phyloP scores from a whole-genome alignment of 2,888 invertebrate genomes.

The Adelphocoris suturalis region DNA sequence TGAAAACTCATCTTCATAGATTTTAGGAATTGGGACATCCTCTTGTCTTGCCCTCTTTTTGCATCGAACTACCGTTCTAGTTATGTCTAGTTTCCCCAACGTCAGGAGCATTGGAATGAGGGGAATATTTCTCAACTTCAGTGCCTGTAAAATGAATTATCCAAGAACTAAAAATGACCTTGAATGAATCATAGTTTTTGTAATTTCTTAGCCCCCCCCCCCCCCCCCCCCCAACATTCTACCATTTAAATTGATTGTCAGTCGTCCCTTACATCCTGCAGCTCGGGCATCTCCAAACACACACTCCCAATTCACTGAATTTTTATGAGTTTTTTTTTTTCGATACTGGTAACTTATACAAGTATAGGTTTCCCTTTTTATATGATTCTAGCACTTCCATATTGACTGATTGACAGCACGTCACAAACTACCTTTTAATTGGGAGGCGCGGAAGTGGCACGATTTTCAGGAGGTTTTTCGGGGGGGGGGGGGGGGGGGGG shows the following conservation, averaged over 20 bases:
- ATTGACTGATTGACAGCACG: conserved; percentile 31
- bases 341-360: background rate
- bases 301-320: background rate
- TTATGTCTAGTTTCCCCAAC: conserved; percentile 4
- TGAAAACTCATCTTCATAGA: conserved; percentile 3
- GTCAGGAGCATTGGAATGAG: conserved; percentile 6
- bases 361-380: conserved; percentile 33
- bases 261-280: background rate
- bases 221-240: too few species aligned
- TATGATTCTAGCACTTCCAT: conserved; percentile 27
- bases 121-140: conserved; percentile 37
- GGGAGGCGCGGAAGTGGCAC: background rate
- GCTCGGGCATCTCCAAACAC: background rate
- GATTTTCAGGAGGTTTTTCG: too few species aligned
- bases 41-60: background rate
- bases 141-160: conserved; percentile 28
- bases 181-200: conserved; percentile 6
- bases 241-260: background rate
- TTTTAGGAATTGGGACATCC: background rate
- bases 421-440: conserved; percentile 37
- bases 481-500: too few species aligned
- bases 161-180: background rate
- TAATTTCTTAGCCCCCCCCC: background rate
- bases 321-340: background rate
- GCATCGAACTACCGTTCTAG: too few species aligned